Percentiles rank a stretch among this genome's conserved stretches.
Evolutionary conservation across 2,113 vertebrate genomes (phyloP).

Genomic region (Petrocephalus zakoni): DNA sequence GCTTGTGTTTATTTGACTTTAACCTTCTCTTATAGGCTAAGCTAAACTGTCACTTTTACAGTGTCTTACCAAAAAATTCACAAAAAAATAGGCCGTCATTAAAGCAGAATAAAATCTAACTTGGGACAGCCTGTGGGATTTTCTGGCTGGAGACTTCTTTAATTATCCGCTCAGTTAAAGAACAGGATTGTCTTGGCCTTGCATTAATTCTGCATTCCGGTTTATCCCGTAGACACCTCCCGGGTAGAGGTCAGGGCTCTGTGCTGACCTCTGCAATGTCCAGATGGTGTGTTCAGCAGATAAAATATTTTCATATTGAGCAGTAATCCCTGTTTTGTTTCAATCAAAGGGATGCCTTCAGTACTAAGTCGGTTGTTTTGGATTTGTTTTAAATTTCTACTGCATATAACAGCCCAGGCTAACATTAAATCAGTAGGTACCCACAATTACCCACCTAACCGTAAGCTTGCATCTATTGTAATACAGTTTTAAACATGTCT

Average conservation of each 20-base stretch:
- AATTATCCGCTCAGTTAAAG: not conserved
- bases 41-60: not conserved
- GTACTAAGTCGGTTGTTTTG: not conserved
- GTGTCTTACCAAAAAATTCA: not conserved
- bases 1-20: not conserved
- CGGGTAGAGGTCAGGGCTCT: not conserved
- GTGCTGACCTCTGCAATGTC: not conserved
- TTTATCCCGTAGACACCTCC: not conserved
- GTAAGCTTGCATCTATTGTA: not conserved
- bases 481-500: not conserved
- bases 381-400: not conserved
- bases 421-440: not conserved
- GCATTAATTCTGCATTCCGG: not conserved
- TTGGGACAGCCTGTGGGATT: not conserved
- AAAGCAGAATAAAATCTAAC: not conserved
- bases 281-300: not conserved
- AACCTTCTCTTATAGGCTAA: not conserved
- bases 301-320: conserved; percentile 3
- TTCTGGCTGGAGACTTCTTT: not conserved
- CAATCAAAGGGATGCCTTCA: not conserved
- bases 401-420: not conserved
- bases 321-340: not conserved
- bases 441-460: not conserved
- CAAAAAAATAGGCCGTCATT: not conserved
- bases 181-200: not conserved